Conservation (phyloP, 1,140 invertebrate species). For the Hypsibius dujardini region DNA sequence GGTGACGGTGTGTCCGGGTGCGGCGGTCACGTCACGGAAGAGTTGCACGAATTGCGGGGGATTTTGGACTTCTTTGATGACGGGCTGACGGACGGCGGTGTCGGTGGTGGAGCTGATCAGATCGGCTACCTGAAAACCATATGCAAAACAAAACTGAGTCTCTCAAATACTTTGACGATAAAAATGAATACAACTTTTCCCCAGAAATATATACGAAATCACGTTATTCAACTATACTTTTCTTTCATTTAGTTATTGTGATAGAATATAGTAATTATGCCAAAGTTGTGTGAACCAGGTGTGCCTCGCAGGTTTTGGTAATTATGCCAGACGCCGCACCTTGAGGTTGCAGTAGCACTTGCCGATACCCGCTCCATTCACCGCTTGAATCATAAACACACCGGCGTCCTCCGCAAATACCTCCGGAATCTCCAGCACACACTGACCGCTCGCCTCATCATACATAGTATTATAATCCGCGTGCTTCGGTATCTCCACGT, state of each 20-base stretch:
- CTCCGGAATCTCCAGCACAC: conserved; percentile 38
- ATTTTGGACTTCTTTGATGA: conserved; percentile 38
- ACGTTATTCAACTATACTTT: too few species aligned
- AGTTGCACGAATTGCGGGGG: conserved; percentile 47
- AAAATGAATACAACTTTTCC: too few species aligned
- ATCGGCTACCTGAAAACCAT: conserved; percentile 31
- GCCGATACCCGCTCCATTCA: conserved; percentile 51
- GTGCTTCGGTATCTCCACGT: not conserved
- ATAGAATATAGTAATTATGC: too few species aligned
- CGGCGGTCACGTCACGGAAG: conserved; percentile 40
- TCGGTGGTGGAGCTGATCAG: conserved; percentile 22
- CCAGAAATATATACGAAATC: too few species aligned
- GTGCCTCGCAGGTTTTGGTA: too few species aligned
- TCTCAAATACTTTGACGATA: too few species aligned
- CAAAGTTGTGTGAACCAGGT: too few species aligned
- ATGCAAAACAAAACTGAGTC: too few species aligned
- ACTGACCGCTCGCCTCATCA: not conserved
- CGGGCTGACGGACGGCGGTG: conserved; percentile 32
- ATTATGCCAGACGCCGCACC: too few species aligned
- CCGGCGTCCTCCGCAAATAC: conserved; percentile 47
- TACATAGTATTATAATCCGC: not conserved
- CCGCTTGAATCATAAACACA: conserved; percentile 54
- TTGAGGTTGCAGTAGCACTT: conserved; percentile 60
- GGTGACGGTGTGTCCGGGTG: not conserved
- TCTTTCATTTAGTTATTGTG: too few species aligned